These are phyloP conservation scores for Chrysolina americana DNA, from an alignment of 2,888 invertebrate species.

Conservation along the genomic window DNA sequence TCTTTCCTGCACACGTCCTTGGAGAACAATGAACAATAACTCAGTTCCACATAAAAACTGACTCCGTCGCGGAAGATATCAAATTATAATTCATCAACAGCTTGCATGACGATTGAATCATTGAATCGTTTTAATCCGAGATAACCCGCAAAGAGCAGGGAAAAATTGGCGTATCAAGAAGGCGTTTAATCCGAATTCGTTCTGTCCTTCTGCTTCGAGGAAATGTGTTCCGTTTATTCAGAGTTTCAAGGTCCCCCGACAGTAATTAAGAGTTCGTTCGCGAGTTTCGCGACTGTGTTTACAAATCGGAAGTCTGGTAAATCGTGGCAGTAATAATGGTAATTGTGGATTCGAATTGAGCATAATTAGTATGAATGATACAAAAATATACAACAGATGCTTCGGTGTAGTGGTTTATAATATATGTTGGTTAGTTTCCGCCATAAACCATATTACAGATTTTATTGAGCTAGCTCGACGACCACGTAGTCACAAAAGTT, in stretches of 20 bases:
- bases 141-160: neutral
- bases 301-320: conserved; percentile 22
- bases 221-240: conserved; percentile 1
- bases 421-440: neutral
- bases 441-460: neutral
- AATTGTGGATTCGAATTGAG: neutral
- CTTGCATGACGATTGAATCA: neutral
- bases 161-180: conserved; percentile 6
- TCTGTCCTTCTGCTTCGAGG: conserved; percentile 1
- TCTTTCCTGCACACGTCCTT: conserved; percentile 12
- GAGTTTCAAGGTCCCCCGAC: conserved; percentile 11
- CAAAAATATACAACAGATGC: neutral
- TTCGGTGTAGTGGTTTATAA: neutral
- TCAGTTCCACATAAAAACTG: neutral
- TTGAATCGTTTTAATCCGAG: neutral
- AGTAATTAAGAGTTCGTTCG: neutral
- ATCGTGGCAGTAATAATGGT: conserved; percentile 4
- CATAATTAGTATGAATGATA: neutral
- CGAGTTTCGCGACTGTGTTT: conserved; percentile 1
- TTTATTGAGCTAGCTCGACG: no score
- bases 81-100: conserved; percentile 19
- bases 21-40: conserved; percentile 19
- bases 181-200: conserved; percentile 2
- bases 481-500: no score
- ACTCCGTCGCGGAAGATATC: neutral